Percentiles rank a stretch among this genome's conserved stretches.
phyloP scores from a whole-genome alignment of 2,888 invertebrate species.

The Pandemis cinnamomeana region DNA sequence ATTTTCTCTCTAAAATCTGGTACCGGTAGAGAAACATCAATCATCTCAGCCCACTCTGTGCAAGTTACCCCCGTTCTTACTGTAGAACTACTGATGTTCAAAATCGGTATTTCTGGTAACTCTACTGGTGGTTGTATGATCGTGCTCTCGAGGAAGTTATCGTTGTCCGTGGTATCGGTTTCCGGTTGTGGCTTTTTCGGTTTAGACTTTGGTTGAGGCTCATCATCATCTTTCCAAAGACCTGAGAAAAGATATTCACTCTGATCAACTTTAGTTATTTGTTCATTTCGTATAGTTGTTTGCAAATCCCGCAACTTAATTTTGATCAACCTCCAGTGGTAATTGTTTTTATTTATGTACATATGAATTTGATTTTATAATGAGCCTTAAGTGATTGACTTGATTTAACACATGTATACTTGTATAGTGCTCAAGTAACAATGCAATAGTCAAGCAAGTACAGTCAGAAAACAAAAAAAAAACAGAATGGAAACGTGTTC shows the following conservation, averaged over 20 bases:
- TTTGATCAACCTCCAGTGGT: no score
- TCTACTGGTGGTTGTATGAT: conserved; percentile 69
- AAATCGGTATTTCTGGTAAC: conserved; percentile 84
- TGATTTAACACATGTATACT: no score
- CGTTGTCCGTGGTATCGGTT: conserved; percentile 59
- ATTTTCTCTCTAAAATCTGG: conserved; percentile 91
- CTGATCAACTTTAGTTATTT: no score
- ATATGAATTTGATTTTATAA: no score
- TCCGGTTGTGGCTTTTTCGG: conserved; percentile 53
- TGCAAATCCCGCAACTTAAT: no score
- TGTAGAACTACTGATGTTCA: conserved; percentile 87
- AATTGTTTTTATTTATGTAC: no score
- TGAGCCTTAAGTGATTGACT: no score
- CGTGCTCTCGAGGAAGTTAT: conserved; percentile 72
- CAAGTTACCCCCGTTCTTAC: conserved; percentile 74
- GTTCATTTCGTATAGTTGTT: not conserved
- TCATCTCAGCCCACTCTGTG: conserved; percentile 94
- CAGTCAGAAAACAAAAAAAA: no score
- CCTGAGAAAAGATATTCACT: conserved; percentile 51
- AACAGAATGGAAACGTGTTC: no score
- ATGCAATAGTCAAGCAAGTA: no score
- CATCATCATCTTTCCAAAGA: conserved; percentile 78
- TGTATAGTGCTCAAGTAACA: no score
- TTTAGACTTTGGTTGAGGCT: conserved; percentile 51
- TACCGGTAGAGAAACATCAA: conserved; percentile 93